Evolutionary conservation across 2,888 invertebrate genomes (phyloP).

Genomic region (Lordiphosa fenestrarum): DNA sequence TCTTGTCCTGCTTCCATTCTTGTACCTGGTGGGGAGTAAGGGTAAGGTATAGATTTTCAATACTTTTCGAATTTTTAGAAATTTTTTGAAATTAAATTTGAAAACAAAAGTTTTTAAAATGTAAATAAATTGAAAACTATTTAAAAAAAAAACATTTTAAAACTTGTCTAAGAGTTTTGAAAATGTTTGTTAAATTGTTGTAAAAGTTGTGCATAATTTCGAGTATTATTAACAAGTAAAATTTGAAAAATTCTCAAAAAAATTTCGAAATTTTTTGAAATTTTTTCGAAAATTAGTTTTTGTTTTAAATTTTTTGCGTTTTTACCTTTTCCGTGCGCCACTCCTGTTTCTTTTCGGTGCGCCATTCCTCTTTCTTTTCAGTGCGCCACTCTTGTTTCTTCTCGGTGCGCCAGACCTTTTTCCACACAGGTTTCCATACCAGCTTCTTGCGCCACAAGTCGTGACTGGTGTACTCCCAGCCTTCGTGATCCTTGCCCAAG

Average conservation of each 20-base stretch:
- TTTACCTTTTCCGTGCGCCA: constrained; percentile 87
- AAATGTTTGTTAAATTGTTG: too few relatives aligned
- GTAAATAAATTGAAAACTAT: too few relatives aligned
- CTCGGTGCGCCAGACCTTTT: constrained; percentile 89
- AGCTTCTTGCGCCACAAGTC: constrained; percentile 93
- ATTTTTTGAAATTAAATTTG: too few relatives aligned
- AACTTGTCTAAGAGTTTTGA: too few relatives aligned
- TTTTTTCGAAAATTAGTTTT: too few relatives aligned
- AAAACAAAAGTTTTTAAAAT: too few relatives aligned
- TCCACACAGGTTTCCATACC: constrained; percentile 85
- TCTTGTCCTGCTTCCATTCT: constrained; percentile 89
- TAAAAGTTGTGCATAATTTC: neutral
- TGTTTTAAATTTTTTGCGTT: neutral
- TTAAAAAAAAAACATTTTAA: too few relatives aligned
- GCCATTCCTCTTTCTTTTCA: constrained; percentile 86
- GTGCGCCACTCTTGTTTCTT: constrained; percentile 88
- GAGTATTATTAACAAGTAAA: too few relatives aligned
- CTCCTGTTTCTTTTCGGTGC: constrained; percentile 83
- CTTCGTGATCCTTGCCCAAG: constrained; percentile 89
- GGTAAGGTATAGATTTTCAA: too few relatives aligned
- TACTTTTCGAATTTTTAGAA: too few relatives aligned
- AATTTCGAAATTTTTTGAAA: too few relatives aligned
- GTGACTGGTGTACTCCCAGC: constrained; percentile 91
- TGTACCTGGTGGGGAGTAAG: constrained; percentile 80
- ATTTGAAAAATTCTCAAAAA: too few relatives aligned